These are phyloP conservation scores for Cyclina sinensis DNA, from an alignment of 1,140 invertebrate genomes.

Conservation along the genomic window DNA sequence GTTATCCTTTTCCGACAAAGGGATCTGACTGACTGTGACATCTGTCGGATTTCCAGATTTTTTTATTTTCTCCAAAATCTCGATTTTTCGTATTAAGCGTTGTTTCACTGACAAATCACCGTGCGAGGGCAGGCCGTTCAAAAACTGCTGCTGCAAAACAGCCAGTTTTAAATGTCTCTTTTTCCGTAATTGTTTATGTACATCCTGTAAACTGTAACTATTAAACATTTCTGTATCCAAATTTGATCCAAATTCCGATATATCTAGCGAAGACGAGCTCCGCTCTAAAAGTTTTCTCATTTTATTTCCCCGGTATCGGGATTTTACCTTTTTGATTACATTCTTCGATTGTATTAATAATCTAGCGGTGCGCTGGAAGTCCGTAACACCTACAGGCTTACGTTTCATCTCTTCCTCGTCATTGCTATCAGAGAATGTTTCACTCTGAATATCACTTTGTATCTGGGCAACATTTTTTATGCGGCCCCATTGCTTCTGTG, in stretches of 20 bases:
- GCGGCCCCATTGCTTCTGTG: slow-evolving; percentile 37
- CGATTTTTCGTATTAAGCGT: slow-evolving; percentile 21
- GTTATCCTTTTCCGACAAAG: slow-evolving; percentile 1
- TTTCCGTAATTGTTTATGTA: neutral
- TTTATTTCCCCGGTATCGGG: neutral
- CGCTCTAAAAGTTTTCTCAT: neutral
- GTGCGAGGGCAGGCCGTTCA: slow-evolving; percentile 30
- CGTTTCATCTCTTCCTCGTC: neutral
- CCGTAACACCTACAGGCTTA: slow-evolving; percentile 12
- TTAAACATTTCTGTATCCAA: slow-evolving; percentile 24
- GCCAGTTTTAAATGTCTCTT: slow-evolving; percentile 49
- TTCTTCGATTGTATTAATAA: slow-evolving; percentile 53
- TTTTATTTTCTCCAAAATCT: slow-evolving; percentile 45
- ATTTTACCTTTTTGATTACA: slow-evolving; percentile 21
- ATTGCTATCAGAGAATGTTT: neutral
- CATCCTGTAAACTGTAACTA: slow-evolving; percentile 36
- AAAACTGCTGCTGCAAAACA: slow-evolving; percentile 41
- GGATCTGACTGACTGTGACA: neutral
- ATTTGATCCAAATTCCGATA: slow-evolving; percentile 10
- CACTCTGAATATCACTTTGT: neutral
- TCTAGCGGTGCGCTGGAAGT: slow-evolving; percentile 44
- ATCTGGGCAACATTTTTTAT: slow-evolving; percentile 60
- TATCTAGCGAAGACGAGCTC: neutral
- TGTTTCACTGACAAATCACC: slow-evolving; percentile 33
- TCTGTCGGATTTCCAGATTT: neutral